Evolutionary conservation across 2,888 invertebrate species (phyloP).

Genomic region (Zygogramma bicolorata): DNA sequence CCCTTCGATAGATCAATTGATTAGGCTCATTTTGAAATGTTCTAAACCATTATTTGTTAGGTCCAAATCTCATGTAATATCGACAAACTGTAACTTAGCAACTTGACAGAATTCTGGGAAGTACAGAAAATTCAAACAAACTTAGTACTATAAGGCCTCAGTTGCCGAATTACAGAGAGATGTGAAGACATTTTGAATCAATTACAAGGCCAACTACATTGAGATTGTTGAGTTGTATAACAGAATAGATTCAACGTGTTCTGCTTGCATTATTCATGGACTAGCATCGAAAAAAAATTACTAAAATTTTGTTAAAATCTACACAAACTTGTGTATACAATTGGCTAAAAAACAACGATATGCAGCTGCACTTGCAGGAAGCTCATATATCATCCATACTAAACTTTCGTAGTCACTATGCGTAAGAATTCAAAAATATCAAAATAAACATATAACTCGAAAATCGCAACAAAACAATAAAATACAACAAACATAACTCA

Average conservation of each 20-base stretch:
- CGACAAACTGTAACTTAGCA: background rate
- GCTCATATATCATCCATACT: slow-evolving; percentile 2
- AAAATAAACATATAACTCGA: slow-evolving; percentile 8
- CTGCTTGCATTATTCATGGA: slow-evolving; percentile 27
- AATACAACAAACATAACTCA: slow-evolving; percentile 43
- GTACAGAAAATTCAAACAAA: background rate
- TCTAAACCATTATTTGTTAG: background rate
- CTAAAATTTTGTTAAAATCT: slow-evolving; percentile 35
- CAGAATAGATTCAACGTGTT: background rate
- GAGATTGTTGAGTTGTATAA: background rate
- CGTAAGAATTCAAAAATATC: slow-evolving; percentile 6
- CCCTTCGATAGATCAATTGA: background rate
- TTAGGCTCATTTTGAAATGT: background rate
- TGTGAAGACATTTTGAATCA: background rate
- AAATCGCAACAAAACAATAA: slow-evolving; percentile 32
- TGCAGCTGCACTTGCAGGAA: slow-evolving; percentile 4
- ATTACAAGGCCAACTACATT: background rate
- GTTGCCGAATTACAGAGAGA: background rate
- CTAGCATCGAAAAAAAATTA: slow-evolving; percentile 37
- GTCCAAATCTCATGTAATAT: background rate
- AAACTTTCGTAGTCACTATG: slow-evolving; percentile 1
- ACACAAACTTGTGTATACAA: slow-evolving; percentile 26
- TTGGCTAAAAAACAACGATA: slow-evolving; percentile 21
- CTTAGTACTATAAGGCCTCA: background rate
- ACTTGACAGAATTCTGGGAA: background rate